Evolutionary conservation across 2,888 invertebrate genomes (phyloP), one percentile per base, ranked within the genome.

Genomic region (Nectonema munidae): DNA sequence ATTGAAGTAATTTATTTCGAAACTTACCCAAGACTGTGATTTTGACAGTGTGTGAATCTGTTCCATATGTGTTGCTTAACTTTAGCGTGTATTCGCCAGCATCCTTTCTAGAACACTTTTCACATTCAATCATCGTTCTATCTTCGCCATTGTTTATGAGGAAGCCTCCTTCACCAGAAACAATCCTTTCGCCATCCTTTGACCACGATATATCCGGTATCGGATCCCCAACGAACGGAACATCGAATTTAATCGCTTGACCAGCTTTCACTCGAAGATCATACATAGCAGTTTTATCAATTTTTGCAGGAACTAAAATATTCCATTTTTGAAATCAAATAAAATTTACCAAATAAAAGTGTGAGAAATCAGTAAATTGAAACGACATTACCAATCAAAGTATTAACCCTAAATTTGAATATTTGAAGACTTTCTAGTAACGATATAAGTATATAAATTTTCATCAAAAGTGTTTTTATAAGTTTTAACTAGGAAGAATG

Each of bases 171-270:
- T n/a, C n/a, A n/a, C n/a, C n/a, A n/a, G n/a, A n/a, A 1, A 79
- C 77, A 2, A 73, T 71, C 44, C 77, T 66, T 39, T 74, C 71
- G 49, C 70, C 69, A 42, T 68, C 56, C 45, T 51, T 66, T 43
- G 68, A 66, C 86, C 89, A 95, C 49, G 65, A 64, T 45, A 72
- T 72, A 15, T 67, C 71, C 2, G 95, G 95, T 47, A 71, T 69
- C 0, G 95, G 95, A 3, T 81, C 72, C 1, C 86, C 89, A 56
- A 74, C 73, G 46, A 89, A 76, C 16, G 86, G 81, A 42, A 95
- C 68, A 39, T 71, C 71, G 60, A 79, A 79, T 48, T 72, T 73
- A 50, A 95, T 74, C 41, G 75, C 71, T 51, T 83, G 75, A 43
- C 89, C 52, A 39, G 75, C 83, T 50, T 72, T 71, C 15, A 83